phyloP scores from a whole-genome alignment of 2,888 invertebrate genomes.

The Athalia rosae region DNA sequence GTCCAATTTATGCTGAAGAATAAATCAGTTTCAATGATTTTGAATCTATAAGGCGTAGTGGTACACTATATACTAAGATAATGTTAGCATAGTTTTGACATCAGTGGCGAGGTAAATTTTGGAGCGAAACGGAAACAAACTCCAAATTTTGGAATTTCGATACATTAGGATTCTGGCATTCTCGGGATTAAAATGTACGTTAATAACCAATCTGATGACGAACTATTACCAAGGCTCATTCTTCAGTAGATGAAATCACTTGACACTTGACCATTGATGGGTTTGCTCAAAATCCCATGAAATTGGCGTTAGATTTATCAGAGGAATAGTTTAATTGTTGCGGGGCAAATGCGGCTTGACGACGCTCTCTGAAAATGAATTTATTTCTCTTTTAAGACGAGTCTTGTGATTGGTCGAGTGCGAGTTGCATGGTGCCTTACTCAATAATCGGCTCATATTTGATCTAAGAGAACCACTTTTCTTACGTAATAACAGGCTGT shows the following conservation, averaged over 20 bases:
- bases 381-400: constrained; percentile 19
- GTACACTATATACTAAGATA: not conserved
- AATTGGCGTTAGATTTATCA: not conserved
- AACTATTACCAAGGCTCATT: too few relatives aligned
- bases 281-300: not conserved
- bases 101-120: not conserved
- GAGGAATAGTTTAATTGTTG: constrained; percentile 14
- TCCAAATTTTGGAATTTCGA: not conserved
- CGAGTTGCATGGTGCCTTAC: constrained; percentile 4
- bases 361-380: not conserved
- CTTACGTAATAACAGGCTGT: constrained; percentile 44
- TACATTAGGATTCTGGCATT: not conserved
- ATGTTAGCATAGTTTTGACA: constrained; percentile 9
- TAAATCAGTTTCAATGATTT: not conserved
- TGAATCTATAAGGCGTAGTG: not conserved
- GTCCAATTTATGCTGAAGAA: not conserved
- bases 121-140: not conserved
- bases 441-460: constrained; percentile 45
- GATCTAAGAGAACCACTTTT: constrained; percentile 39
- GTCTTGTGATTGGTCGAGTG: constrained; percentile 25
- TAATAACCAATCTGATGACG: too few relatives aligned
- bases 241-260: too few relatives aligned
- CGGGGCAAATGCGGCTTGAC: not conserved
- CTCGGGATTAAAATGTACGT: not conserved
- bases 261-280: not conserved